A percentile compares a stretch with the other conserved stretches of the same genome.
phyloP scores from a whole-genome alignment of 2,113 vertebrate genomes.

The Cynoglossus semilaevis region DNA sequence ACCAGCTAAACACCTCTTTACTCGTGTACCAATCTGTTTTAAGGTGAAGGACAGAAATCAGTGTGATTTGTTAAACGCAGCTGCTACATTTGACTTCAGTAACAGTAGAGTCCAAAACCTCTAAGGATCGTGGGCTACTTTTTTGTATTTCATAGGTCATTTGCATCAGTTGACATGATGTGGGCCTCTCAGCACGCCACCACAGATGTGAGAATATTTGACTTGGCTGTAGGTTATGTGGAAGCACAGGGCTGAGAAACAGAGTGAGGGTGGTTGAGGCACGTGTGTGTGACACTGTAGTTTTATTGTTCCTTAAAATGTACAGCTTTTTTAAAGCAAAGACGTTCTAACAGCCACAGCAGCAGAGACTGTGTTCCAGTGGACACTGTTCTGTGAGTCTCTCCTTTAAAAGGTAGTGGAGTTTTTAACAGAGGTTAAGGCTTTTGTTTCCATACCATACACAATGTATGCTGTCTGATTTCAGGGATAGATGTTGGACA shows the following conservation, averaged over 20 bases:
- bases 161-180: conserved; percentile 6
- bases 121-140: background rate
- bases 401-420: too few relatives aligned
- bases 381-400: too few relatives aligned
- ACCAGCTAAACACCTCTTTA: conserved; percentile 12
- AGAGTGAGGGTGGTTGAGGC: background rate
- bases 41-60: background rate
- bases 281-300: background rate
- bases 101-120: background rate
- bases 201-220: conserved; percentile 48
- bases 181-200: conserved; percentile 15
- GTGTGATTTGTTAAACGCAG: background rate
- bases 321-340: too few relatives aligned
- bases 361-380: too few relatives aligned
- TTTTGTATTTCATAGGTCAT: conserved; percentile 20
- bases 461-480: too few relatives aligned
- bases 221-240: conserved; percentile 17
- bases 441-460: too few relatives aligned
- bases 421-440: too few relatives aligned
- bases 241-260: background rate
- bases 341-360: too few relatives aligned
- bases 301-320: too few relatives aligned
- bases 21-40: conserved; percentile 11
- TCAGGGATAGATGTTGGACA: too few relatives aligned
- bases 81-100: too few relatives aligned